Conservation (phyloP, 2,888 invertebrate genomes). For the Aleiodes testaceus region DNA sequence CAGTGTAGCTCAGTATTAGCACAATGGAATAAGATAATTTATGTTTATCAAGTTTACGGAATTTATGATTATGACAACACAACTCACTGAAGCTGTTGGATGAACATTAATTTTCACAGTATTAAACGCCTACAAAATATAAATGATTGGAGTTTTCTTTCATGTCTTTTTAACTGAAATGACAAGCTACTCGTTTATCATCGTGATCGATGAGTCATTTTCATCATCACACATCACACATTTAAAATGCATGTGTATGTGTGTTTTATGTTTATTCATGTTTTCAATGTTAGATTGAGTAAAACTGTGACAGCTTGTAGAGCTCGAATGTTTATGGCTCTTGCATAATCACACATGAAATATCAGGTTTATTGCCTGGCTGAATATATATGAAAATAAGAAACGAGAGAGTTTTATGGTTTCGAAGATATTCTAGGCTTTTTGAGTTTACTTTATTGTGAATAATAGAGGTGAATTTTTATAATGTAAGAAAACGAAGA, state of each 20-base stretch:
- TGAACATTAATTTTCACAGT: no score
- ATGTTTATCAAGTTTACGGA: no score
- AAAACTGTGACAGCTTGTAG: constrained; percentile 13
- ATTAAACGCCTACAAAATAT: not conserved
- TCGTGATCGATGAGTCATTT: constrained; percentile 31
- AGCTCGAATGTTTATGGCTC: constrained; percentile 11
- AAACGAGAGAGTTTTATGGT: constrained; percentile 14
- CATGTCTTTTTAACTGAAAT: not conserved
- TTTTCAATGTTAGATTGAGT: constrained; percentile 15
- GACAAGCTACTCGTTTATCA: constrained; percentile 13
- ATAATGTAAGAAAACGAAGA: not conserved
- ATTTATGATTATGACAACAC: no score
- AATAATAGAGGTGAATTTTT: not conserved
- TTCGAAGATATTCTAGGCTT: not conserved
- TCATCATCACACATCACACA: constrained; percentile 10
- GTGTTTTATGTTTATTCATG: constrained; percentile 29
- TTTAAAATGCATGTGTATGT: not conserved
- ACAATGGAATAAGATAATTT: no score
- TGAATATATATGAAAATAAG: not conserved
- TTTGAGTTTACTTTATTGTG: not conserved
- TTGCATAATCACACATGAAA: constrained; percentile 32
- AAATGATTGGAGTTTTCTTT: not conserved
- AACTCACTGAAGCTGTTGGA: no score
- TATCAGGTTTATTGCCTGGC: constrained; percentile 26
- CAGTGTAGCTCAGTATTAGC: no score